Evolutionary conservation across 1,140 invertebrate genomes (phyloP).

Genomic region (Danaus plexippus): DNA sequence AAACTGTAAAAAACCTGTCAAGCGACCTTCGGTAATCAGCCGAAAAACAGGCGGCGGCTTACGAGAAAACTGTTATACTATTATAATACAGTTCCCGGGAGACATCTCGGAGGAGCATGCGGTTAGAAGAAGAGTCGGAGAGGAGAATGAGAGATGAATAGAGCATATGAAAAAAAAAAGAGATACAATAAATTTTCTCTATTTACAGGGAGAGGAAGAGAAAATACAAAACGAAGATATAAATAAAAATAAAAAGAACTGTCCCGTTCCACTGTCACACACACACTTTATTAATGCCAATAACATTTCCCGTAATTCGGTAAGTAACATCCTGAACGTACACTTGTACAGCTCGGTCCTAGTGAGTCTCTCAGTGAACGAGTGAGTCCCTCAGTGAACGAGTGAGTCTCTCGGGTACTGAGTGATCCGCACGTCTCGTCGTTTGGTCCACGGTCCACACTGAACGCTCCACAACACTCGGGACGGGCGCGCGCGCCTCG

Average conservation of each 20-base stretch:
- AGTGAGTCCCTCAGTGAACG: too few relatives aligned
- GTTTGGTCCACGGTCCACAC: constrained; percentile 7
- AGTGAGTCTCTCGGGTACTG: too few relatives aligned
- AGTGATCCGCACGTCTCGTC: constrained; percentile 3
- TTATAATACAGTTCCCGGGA: constrained; percentile 1
- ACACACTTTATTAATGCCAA: constrained; percentile 68
- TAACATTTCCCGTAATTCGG: constrained; percentile 43
- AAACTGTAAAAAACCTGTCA: constrained; percentile 66
- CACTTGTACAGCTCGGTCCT: constrained; percentile 39
- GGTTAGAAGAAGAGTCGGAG: constrained; percentile 35
- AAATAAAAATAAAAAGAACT: constrained; percentile 32
- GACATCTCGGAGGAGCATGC: constrained; percentile 33
- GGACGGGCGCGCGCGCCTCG: constrained; percentile 52
- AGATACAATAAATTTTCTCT: constrained; percentile 39
- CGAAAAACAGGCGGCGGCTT: constrained; percentile 38
- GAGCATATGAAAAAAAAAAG: constrained; percentile 64
- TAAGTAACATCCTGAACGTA: constrained; percentile 38
- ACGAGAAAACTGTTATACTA: constrained; percentile 30
- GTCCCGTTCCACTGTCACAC: constrained; percentile 46
- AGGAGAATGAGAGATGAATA: constrained; percentile 25
- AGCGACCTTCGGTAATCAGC: constrained; percentile 50
- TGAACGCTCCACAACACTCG: constrained; percentile 44
- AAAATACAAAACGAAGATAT: constrained; percentile 27
- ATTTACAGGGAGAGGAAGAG: constrained; percentile 43
- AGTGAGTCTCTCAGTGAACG: too few relatives aligned